Percentiles rank a stretch among this genome's conserved stretches.
Evolutionary conservation across 2,888 invertebrate genomes (phyloP).

Genomic region (Hydroisotoma schaefferi): DNA sequence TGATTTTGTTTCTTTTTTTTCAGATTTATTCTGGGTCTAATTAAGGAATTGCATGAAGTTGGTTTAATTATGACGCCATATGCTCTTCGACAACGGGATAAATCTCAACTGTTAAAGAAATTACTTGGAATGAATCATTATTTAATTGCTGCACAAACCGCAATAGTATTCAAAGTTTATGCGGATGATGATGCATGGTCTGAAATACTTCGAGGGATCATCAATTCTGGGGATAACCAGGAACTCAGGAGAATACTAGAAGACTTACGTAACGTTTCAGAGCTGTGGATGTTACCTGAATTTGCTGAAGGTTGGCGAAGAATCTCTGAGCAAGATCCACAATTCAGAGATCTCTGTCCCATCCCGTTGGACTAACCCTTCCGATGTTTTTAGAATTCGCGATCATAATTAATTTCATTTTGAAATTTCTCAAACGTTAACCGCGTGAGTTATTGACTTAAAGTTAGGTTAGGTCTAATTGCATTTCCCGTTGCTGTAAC

Average conservation of each 20-base stretch:
- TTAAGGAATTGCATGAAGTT: conserved; percentile 24
- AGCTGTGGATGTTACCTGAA: conserved; percentile 44
- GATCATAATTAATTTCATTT: no score
- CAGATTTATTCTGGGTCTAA: conserved; percentile 30
- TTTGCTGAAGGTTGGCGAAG: conserved; percentile 40
- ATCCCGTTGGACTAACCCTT: conserved; percentile 37
- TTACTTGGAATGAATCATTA: conserved; percentile 25
- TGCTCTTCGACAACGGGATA: conserved; percentile 42
- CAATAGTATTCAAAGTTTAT: conserved; percentile 36
- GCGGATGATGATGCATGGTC: conserved; percentile 34
- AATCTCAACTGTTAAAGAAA: conserved; percentile 32
- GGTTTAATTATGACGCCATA: conserved; percentile 38
- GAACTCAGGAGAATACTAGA: conserved; percentile 32
- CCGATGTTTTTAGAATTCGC: no score
- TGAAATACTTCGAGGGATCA: conserved; percentile 36
- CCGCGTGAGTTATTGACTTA: no score
- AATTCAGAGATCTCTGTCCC: conserved; percentile 41
- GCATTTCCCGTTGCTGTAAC: no score
- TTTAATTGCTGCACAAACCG: conserved; percentile 38
- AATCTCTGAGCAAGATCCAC: conserved; percentile 30
- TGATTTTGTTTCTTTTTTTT: conserved; percentile 13
- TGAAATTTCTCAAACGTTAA: no score
- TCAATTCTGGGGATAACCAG: conserved; percentile 18
- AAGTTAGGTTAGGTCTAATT: no score
- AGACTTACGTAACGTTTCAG: conserved; percentile 26